Conservation (phyloP, 2,113 vertebrate genomes). For the Anarrhichthys ocellatus region DNA sequence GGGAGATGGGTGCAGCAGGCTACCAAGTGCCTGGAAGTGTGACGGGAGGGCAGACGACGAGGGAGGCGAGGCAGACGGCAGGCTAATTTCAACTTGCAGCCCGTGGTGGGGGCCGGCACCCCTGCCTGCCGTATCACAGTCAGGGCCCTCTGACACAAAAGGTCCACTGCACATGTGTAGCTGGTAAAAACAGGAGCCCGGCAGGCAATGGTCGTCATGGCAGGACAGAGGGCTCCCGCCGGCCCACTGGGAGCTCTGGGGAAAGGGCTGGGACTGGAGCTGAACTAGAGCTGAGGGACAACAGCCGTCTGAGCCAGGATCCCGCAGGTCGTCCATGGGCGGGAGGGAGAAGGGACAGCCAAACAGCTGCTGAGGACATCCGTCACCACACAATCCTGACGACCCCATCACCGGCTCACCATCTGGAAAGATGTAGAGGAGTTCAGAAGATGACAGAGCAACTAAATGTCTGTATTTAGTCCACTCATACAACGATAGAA, state of each 20-base stretch:
- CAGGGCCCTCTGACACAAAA: conserved; percentile 65
- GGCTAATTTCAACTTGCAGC: conserved; percentile 73
- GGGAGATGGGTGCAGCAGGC: conserved; percentile 83
- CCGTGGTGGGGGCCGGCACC: conserved; percentile 34
- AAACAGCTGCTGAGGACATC: conserved; percentile 68
- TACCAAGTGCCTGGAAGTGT: conserved; percentile 86
- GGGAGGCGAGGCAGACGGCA: conserved; percentile 61
- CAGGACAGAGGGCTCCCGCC: conserved; percentile 51
- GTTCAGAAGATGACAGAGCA: background rate
- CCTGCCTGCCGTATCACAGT: conserved; percentile 17
- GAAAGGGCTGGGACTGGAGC: conserved; percentile 51
- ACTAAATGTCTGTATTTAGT: background rate
- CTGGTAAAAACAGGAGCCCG: conserved; percentile 77
- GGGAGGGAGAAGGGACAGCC: conserved; percentile 63
- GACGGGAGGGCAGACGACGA: conserved; percentile 71
- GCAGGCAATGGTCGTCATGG: conserved; percentile 49
- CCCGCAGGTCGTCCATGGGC: conserved; percentile 50
- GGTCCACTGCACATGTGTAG: conserved; percentile 77
- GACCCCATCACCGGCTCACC: conserved; percentile 69
- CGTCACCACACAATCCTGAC: conserved; percentile 58
- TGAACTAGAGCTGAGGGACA: conserved; percentile 51
- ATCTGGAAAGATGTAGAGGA: conserved; percentile 54
- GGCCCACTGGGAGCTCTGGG: conserved; percentile 46
- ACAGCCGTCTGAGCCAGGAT: conserved; percentile 47
- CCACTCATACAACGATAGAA: background rate